A percentile compares a stretch with the other conserved stretches of the same genome.
phyloP scores from a whole-genome alignment of 2,888 invertebrate genomes.

The Epirrita christyi region DNA sequence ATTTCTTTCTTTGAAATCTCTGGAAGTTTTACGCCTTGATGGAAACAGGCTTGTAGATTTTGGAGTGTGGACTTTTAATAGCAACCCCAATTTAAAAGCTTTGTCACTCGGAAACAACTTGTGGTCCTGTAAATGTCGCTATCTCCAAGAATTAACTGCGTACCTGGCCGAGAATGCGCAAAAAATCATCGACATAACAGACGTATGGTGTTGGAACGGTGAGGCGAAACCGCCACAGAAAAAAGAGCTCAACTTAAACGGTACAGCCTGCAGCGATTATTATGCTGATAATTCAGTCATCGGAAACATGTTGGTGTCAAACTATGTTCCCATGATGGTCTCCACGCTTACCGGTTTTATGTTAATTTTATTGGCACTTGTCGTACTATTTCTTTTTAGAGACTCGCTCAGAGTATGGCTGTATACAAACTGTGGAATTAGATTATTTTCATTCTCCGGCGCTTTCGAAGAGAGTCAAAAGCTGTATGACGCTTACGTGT shows the following conservation, averaged over 20 bases:
- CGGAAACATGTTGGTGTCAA: constrained; percentile 92
- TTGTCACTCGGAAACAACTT: constrained; percentile 92
- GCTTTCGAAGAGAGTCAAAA: constrained; percentile 92
- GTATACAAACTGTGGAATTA: constrained; percentile 93
- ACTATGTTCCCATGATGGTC: constrained; percentile 93
- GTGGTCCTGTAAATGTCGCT: constrained; percentile 96
- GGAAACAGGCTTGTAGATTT: constrained; percentile 93
- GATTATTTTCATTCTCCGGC: constrained; percentile 90
- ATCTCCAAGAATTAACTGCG: constrained; percentile 92
- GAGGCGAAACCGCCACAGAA: constrained; percentile 90
- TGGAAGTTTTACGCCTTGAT: constrained; percentile 92
- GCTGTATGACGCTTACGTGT: constrained; percentile 95
- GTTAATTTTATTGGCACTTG: constrained; percentile 89
- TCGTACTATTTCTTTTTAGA: constrained; percentile 93
- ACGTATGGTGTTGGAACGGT: constrained; percentile 92
- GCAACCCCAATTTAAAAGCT: constrained; percentile 88
- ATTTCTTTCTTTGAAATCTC: constrained; percentile 89
- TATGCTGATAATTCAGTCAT: constrained; percentile 93
- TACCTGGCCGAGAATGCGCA: constrained; percentile 93
- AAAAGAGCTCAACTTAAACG: constrained; percentile 92
- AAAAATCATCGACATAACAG: constrained; percentile 91
- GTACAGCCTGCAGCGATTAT: constrained; percentile 94
- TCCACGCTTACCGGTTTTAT: constrained; percentile 91
- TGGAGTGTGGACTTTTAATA: constrained; percentile 90
- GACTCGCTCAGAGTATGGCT: constrained; percentile 95